Evolutionary conservation across 2,888 invertebrate species (phyloP).

Genomic region (Dysmachus trigonus): DNA sequence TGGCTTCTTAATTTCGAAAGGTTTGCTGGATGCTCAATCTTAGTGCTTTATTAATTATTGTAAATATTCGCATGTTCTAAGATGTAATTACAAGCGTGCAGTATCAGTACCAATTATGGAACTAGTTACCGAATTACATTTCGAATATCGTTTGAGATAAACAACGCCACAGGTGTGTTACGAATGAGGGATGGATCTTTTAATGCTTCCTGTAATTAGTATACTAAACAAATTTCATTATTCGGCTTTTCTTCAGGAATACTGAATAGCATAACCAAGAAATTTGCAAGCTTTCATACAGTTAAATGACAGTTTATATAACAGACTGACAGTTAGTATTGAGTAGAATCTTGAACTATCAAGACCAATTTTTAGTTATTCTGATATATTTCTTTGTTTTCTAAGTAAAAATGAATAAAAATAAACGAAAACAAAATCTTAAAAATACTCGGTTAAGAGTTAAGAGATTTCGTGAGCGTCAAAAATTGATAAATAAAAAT

Average conservation of each 20-base stretch:
- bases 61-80: not conserved
- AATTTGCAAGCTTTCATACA: not conserved
- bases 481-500: no score
- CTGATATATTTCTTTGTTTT: no score
- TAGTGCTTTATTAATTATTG: not conserved
- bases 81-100: not conserved
- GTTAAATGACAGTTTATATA: no score
- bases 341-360: no score
- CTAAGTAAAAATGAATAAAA: no score
- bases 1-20: not conserved
- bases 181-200: not conserved
- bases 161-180: not conserved
- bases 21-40: not conserved
- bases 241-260: not conserved
- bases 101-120: not conserved
- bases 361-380: no score
- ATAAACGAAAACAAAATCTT: no score
- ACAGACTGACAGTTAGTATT: no score
- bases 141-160: not conserved
- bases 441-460: no score
- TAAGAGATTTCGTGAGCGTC: no score
- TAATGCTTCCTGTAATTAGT: not conserved
- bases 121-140: not conserved
- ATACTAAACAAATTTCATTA: not conserved
- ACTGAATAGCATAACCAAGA: not conserved